Evolutionary conservation across 2,888 invertebrate species (phyloP).

Genomic region (Pseudococcus viburni): DNA sequence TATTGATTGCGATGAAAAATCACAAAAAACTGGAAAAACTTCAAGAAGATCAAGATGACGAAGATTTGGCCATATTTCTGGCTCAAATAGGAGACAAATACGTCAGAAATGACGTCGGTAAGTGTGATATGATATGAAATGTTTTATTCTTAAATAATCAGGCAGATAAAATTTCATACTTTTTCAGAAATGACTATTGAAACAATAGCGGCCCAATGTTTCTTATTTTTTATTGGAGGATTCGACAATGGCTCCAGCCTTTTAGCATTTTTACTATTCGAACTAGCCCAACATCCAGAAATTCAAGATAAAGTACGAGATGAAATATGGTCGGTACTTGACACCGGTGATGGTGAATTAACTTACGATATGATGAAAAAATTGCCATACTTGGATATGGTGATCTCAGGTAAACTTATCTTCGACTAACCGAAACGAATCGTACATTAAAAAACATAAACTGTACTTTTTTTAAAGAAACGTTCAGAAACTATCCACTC

Average conservation of each 20-base stretch:
- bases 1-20: slow-evolving; percentile 63
- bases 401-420: background rate
- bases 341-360: slow-evolving; percentile 71
- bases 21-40: background rate
- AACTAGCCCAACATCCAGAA: slow-evolving; percentile 74
- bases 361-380: slow-evolving; percentile 74
- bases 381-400: slow-evolving; percentile 74
- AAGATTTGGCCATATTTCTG: background rate
- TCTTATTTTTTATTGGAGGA: slow-evolving; percentile 59
- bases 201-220: slow-evolving; percentile 70
- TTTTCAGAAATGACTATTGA: slow-evolving; percentile 73
- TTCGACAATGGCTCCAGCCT: slow-evolving; percentile 76
- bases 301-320: slow-evolving; percentile 73
- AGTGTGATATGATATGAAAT: background rate
- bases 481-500: slow-evolving; percentile 72
- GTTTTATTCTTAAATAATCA: too few species aligned
- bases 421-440: too few species aligned
- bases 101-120: background rate
- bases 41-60: background rate
- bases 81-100: background rate
- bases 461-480: slow-evolving; percentile 70
- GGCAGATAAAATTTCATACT: too few species aligned
- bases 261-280: slow-evolving; percentile 75
- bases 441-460: too few species aligned
- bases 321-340: slow-evolving; percentile 73